phyloP scores from a whole-genome alignment of 35 echinoderm and acorn worm species.

The Ophiothrix spiculata region DNA sequence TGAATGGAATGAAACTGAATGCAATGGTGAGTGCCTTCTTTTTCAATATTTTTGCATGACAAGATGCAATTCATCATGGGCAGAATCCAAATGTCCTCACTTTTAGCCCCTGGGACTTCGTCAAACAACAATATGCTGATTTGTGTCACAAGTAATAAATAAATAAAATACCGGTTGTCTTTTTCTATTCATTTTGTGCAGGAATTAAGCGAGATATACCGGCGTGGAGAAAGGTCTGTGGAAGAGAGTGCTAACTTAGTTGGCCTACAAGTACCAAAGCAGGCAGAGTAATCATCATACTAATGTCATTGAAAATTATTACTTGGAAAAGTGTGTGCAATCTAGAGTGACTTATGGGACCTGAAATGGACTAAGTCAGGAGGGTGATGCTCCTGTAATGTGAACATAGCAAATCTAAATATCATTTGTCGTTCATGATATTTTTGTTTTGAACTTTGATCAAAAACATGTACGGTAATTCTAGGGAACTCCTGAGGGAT shows the following conservation, averaged over 20 bases:
- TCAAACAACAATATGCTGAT: background rate
- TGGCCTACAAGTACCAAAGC: slow-evolving; percentile 57
- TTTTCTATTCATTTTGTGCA: slow-evolving; percentile 16
- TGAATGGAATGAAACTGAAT: background rate
- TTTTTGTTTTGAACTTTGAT: too few relatives aligned
- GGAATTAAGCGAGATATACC: slow-evolving; percentile 42
- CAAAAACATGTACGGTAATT: too few relatives aligned
- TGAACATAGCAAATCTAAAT: too few relatives aligned
- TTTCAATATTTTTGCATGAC: background rate
- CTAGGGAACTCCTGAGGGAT: too few relatives aligned
- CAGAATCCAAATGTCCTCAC: background rate
- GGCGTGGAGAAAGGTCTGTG: slow-evolving; percentile 50
- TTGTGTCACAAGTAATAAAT: background rate
- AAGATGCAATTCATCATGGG: background rate
- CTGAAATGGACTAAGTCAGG: too few relatives aligned
- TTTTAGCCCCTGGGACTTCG: too few relatives aligned
- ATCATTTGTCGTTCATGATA: too few relatives aligned
- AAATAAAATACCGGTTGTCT: background rate
- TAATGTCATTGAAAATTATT: too few relatives aligned
- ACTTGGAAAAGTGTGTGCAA: too few relatives aligned
- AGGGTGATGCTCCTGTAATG: too few relatives aligned
- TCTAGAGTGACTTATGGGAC: too few relatives aligned
- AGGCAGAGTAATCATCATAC: too few relatives aligned
- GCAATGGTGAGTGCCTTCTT: background rate
- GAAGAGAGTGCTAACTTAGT: slow-evolving; percentile 63